phyloP scores from a whole-genome alignment of 1,140 invertebrate genomes.

The Sarcophaga bullata region DNA sequence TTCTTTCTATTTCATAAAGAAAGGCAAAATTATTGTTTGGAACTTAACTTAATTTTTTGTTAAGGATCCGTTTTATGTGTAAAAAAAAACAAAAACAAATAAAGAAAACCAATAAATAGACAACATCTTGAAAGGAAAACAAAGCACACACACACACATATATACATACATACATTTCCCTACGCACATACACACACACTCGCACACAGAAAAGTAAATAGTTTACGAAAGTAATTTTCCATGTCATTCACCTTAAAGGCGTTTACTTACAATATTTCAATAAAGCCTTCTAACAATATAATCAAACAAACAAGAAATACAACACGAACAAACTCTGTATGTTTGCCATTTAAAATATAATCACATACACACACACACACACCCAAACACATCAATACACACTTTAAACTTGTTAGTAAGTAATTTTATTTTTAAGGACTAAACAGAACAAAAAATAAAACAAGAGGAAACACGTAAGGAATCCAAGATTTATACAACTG shows the following conservation, averaged over 20 bases:
- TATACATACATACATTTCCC: background rate
- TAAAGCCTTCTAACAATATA: background rate
- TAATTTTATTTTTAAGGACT: background rate
- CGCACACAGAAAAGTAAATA: background rate
- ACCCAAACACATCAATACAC: too few relatives aligned
- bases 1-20: too few relatives aligned
- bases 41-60: background rate
- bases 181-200: background rate
- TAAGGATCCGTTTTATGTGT: background rate
- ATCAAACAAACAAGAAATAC: background rate
- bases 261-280: background rate
- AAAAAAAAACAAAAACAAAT: conserved; percentile 1
- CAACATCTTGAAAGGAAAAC: background rate
- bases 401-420: too few relatives aligned
- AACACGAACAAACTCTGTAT: too few relatives aligned
- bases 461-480: background rate
- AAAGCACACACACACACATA: too few relatives aligned
- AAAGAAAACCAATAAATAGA: background rate
- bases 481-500: background rate
- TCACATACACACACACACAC: background rate
- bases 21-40: too few relatives aligned
- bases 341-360: too few relatives aligned
- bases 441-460: background rate
- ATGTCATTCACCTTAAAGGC: conserved; percentile 26
- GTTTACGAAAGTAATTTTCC: conserved; percentile 24